phyloP scores from a whole-genome alignment of 2,888 invertebrate genomes.

The Zonitis immaculata region DNA sequence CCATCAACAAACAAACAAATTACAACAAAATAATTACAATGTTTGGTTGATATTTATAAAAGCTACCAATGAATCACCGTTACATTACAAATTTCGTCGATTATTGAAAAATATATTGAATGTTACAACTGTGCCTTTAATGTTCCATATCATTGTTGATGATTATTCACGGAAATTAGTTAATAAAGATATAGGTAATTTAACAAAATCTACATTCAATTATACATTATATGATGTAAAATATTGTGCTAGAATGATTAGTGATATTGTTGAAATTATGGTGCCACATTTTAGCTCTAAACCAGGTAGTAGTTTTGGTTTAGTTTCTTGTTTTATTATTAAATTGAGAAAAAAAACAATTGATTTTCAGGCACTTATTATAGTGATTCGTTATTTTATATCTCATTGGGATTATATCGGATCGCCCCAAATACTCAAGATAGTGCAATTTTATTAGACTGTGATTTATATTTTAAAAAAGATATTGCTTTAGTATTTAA shows the following conservation, averaged over 20 bases:
- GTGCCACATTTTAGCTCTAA: constrained; percentile 67
- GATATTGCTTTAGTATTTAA: constrained; percentile 63
- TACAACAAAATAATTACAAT: constrained; percentile 42
- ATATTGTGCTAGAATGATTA: constrained; percentile 55
- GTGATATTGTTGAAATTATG: constrained; percentile 62
- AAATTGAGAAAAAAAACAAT: too few species aligned
- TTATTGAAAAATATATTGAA: constrained; percentile 52
- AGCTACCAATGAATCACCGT: constrained; percentile 51
- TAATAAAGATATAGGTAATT: constrained; percentile 44
- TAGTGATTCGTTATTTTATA: constrained; percentile 71
- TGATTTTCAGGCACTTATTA: constrained; percentile 61
- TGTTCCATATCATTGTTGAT: constrained; percentile 61
- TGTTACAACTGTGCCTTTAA: constrained; percentile 51
- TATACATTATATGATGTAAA: constrained; percentile 60
- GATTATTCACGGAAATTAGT: constrained; percentile 55
- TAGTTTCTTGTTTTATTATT: too few species aligned
- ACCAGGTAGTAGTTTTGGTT: constrained; percentile 57
- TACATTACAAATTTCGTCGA: constrained; percentile 52
- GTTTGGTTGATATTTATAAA: constrained; percentile 59
- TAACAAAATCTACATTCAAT: constrained; percentile 32
- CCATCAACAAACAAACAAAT: background rate
- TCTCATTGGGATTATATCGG: constrained; percentile 68
- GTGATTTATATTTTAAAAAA: constrained; percentile 68
- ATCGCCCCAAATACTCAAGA: constrained; percentile 60
- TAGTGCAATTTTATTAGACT: constrained; percentile 67